Evolutionary conservation across 2,113 vertebrate species (phyloP), one percentile per base, ranked within the genome.

Genomic region (Podiceps cristatus): DNA sequence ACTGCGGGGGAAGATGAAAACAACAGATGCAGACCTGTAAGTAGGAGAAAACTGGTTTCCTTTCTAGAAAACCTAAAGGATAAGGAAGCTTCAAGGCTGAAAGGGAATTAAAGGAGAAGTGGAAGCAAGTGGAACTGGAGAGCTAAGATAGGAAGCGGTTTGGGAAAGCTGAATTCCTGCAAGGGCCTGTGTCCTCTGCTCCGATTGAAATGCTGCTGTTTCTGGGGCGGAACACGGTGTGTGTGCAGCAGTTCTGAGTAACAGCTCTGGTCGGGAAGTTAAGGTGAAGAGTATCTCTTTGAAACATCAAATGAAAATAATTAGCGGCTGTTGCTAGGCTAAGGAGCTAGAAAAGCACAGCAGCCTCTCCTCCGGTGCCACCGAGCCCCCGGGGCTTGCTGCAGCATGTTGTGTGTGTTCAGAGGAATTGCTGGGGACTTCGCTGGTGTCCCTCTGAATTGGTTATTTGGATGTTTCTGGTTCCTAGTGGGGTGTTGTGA

Each of bases 371-470:
- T 27, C 1, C 0, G 1, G 45, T 6, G 64, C 44, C 37, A 5
- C 28, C 0, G 0, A 5, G 5, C 2, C 35, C 20, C 25, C 81
- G 1, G 73, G 16, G 28, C 16, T 2, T 1, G 22, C 29, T 1
- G 0, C 1, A 0, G 14, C 0, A 1, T 0, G 35, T 9, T 1
- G 8, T 23, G 24, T 45, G 0, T 1, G 49, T 24, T 31, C 20
- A 7, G 47, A 2, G 22, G n/a, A 52, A 1, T 2, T 16, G 17
- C 45, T 74, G 64, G 33, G n/a, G 58, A 0, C 8, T 2, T 16
- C 5, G 13, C 5, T 35, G 35, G 13, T 59, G 62, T 25, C 23
- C 10, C 33, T 56, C 58, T 12, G 14, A 20, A 18, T 0, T 1
- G 31, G 6, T 6, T 22, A 0, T 49, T 58, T 40, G 8, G 90